Conservation (phyloP, 2,888 invertebrate species). For the Yponomeuta cagnagella region DNA sequence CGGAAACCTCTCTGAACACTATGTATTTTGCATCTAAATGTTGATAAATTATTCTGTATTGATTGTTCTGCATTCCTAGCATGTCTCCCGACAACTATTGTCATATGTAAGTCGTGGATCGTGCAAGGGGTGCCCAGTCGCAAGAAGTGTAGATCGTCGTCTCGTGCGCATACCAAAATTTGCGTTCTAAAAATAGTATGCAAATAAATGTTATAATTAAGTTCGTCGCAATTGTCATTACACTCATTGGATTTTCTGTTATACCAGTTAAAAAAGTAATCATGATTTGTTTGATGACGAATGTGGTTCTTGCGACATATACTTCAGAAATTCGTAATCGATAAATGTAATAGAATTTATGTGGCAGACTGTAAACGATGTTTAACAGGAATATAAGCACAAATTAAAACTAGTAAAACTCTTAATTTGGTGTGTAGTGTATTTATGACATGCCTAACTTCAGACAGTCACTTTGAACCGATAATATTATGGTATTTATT, state of each 20-base stretch:
- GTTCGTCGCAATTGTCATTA: no score
- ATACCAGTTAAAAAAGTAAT: no score
- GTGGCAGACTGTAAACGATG: not conserved
- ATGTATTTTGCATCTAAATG: slow-evolving; percentile 3
- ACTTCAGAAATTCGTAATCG: not conserved
- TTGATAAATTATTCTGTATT: not conserved
- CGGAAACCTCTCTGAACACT: not conserved
- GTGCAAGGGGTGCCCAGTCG: no score
- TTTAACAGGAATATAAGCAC: slow-evolving; percentile 1
- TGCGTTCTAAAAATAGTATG: no score
- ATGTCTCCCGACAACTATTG: not conserved
- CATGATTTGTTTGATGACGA: not conserved
- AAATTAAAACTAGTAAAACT: not conserved
- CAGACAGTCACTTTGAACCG: not conserved
- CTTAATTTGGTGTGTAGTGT: slow-evolving; percentile 4
- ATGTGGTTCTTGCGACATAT: not conserved
- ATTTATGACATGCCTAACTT: not conserved
- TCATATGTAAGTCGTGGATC: not conserved
- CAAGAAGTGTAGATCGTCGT: no score
- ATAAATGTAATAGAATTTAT: not conserved
- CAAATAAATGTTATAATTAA: no score
- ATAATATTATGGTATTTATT: not conserved
- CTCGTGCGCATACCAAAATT: no score
- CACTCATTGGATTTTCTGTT: no score
- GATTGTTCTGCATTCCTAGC: not conserved